Base-by-base conservation (phyloP, 2,888 invertebrate genomes). In the Oxytorus armatus region DNA sequence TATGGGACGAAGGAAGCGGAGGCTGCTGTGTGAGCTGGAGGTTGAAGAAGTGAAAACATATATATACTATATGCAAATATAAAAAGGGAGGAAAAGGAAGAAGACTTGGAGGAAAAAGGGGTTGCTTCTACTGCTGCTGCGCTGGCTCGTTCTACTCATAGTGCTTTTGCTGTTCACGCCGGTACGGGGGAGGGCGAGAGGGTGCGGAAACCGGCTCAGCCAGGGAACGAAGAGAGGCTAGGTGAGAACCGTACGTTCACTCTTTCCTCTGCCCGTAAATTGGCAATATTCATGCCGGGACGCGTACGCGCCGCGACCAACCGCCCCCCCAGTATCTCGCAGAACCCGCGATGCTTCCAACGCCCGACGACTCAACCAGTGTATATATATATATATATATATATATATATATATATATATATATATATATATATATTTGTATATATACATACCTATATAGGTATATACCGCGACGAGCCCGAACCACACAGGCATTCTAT, bases 221-320 rank as follows among this genome's bases (percentile, higher is more conserved):
- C 59, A 21, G 83, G 86, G 85, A 85, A 79, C 82, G 81, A 57
- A 79, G 83, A 69, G 80, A 83, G 85, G 84, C 86, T 87, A 84
- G 85, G 84, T 83, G 86, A 86, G 85, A 87, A 88, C 87, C 87
- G 88, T 88, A 88, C 86, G 88, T 88, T 88, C 80, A 53, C 80
- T 80, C 80, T 80, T 77, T 73, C 85, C 85, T 85, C 84, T 81
- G 83, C 81, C 85, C 88, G 86, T 87, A 88, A 89, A 89, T 87
- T 89, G 89, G 86, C 87, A 86, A 88, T 89, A 87, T 88, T 88
- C 88, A 88, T 88, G 86, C 87, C 85, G 84, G 77, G 74, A 74
- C 77, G 80, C 80, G 80, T 77, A 77, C 77, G 49, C 76, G 66
- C 57, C 36, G 44, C 68, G 42, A 55, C 72, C 36, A 73, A 80